Base-by-base conservation (phyloP, 2,888 invertebrate species). In the Lasioglossum pauxillum region DNA sequence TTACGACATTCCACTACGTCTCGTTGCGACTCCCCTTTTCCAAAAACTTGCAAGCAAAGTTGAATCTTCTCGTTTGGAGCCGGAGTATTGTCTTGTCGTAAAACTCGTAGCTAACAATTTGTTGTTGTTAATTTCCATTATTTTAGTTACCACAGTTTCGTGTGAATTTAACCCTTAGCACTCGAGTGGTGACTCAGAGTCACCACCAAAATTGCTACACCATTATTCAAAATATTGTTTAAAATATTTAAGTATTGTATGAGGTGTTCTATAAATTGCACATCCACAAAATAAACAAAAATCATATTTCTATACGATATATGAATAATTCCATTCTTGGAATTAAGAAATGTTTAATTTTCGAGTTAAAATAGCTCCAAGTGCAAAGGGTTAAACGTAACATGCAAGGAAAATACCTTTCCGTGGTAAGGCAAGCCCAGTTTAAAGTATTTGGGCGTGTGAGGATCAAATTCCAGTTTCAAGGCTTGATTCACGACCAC, bases 381-480 rank as follows among this genome's bases (percentile, higher is more conserved):
- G 44, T 44, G 44, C 44, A 14, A 44, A 44, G 14, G 12, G 44
- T 44, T 14, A 27, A 27, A 31, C 27, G 60, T 64, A 16, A 64
- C 27, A 64, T 64, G 16, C 16, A 10, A 23, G 8, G 5, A 5
- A 14, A 57, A 31, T 75, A 97, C 96, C 95, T 96, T 97, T 77
- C 97, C 96, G 89, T 96, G 96, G 90, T 97, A 97, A 0, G 97
- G 97, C 31, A 98, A 95, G n/a, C 97, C 97, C 0, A 97, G 97
- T 79, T 97, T 97, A 90, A 97, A 97, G 82, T 97, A 96, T 19
- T 96, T 95, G 12, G 96, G 95, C 16, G 96, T 96, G 71, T 96
- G 96, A 0, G 96, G 95, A 5, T 96, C 93, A 90, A 97, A 97
- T 92, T 97, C 96, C 77, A 97, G 90, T 10, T 96, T 95, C 49